Evolutionary conservation across 1,140 invertebrate species (phyloP), one percentile per base, ranked within the genome.

Genomic region (Ostrea edulis): DNA sequence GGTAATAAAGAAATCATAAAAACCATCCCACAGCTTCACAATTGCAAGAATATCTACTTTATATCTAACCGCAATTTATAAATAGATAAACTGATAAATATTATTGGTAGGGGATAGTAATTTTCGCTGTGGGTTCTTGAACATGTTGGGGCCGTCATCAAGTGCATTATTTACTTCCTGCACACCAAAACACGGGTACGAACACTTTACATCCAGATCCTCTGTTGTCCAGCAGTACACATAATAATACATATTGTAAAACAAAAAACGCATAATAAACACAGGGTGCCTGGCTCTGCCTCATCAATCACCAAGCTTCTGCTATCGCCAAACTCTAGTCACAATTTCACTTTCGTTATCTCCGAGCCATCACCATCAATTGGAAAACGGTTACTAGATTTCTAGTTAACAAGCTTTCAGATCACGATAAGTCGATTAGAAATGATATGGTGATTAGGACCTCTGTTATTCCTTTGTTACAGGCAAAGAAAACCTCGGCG

Each of bases 311-410:
- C 22, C 68, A 29, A 22, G 29, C 68, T 25, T 71, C 68, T 71
- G 25, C 29, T 71, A 71, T 25, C 68, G 68, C 22, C 68, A 35
- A 71, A 71, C 25, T 29, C 29, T 71, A 71, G 68, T 71, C 68
- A 71, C 68, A n/a, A 35, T 71, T 71, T 71, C 22, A 71, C 68
- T 71, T 71, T 71, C 68, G n/a, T 71, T 71, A 71, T 71, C 68
- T 71, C 22, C 0, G 29, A 71, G 68, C 68, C 25, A 71, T 71
- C 68, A 71, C 68, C 68, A 71, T 71, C 68, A 71, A 71, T 71
- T 71, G 68, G 68, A 71, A 71, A 71, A 71, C 68, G 68, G 68
- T 71, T 71, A 71, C 68, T 71, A 71, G 68, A 71, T 71, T 71
- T 29, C 22, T 71, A 71, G 68, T 71, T 71, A 71, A 71, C 68